These are phyloP conservation scores for Hydrochoerus hydrochaeris DNA, from an alignment of 2,113 vertebrate genomes.

Conservation along the genomic window DNA sequence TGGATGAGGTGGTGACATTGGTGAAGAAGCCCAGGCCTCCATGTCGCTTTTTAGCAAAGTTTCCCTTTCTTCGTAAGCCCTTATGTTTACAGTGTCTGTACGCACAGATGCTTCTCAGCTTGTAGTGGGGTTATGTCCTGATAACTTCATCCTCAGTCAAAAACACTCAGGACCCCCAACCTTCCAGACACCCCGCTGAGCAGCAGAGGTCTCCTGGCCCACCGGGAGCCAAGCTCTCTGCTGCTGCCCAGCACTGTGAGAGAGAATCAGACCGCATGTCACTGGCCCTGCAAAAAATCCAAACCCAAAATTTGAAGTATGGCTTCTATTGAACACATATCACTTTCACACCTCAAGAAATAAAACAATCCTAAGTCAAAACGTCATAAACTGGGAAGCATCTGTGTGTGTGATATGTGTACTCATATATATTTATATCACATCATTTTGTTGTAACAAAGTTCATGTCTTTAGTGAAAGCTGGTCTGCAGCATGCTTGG, in stretches of 20 bases:
- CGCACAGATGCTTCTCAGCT: not conserved
- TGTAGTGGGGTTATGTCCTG: not conserved
- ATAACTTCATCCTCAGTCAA: not conserved
- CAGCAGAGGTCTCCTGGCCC: not conserved
- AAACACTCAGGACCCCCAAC: not conserved
- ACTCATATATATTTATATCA: not conserved
- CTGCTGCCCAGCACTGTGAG: not conserved
- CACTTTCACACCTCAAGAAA: not conserved
- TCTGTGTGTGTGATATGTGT: not conserved
- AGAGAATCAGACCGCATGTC: not conserved
- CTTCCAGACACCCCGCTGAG: not conserved
- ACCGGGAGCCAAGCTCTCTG: not conserved
- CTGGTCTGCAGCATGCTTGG: not conserved
- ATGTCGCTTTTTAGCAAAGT: not conserved
- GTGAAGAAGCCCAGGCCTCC: not conserved
- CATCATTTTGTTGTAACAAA: not conserved
- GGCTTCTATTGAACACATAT: not conserved
- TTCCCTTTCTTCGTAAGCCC: not conserved
- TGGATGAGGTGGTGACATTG: not conserved
- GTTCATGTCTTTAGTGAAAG: not conserved
- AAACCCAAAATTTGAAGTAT: not conserved
- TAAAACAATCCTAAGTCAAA: not conserved
- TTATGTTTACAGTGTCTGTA: not conserved
- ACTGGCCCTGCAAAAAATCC: not conserved
- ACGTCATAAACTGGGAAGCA: not conserved